Base-by-base conservation (phyloP, 2,113 vertebrate genomes). In the Gopherus evgoodei region DNA sequence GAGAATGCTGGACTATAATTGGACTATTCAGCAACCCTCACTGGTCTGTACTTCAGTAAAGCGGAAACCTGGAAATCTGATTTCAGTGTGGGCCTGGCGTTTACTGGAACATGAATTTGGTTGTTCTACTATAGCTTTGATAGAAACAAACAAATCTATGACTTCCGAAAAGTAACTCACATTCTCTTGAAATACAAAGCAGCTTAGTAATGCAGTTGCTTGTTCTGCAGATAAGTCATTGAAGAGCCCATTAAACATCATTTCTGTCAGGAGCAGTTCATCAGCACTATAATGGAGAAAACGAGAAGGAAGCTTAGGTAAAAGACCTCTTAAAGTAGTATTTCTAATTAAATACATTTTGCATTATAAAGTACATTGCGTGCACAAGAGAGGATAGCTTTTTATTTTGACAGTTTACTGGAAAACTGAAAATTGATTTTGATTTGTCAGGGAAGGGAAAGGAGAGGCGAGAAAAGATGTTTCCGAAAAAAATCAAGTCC, bases 161-260 rank as follows among this genome's bases (percentile, higher is more conserved):
- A 78, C 47, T 47, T 78, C 42, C 14, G 83, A 54, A 44, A 85
- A 62, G 50, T 72, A 94, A 97, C 98, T 97, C 98, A 99, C 99
- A 3, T 99, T 99, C 97, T 99, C 99, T 96, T 99, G 99, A 98
- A 99, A 99, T 69, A 99, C 99, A 14, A 99, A 99, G 97, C 99
- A 99, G 98, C 99, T 99, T 79, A 99, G 98, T 42, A 99, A 98
- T 27, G 99, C 99, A 0, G 99, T 99, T 91, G 99, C 99, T 91
- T 99, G 99, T 79, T 99, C 99, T 10, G 98, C 98, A 38, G 99
- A 98, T 91, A 99, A 98, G 84, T 99, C 99, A 88, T 99, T 99
- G 98, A 99, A 99, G 83, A 99, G 99, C 1, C 99, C 99, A 78
- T 99, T 99, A 97, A 99, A 99, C 95, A 99, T 98, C 99, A 99